A percentile compares a stretch with the other conserved stretches of the same genome.
These are phyloP conservation scores for Cheilosia grossa DNA, from an alignment of 2,888 invertebrate species.

Conservation along the genomic window DNA sequence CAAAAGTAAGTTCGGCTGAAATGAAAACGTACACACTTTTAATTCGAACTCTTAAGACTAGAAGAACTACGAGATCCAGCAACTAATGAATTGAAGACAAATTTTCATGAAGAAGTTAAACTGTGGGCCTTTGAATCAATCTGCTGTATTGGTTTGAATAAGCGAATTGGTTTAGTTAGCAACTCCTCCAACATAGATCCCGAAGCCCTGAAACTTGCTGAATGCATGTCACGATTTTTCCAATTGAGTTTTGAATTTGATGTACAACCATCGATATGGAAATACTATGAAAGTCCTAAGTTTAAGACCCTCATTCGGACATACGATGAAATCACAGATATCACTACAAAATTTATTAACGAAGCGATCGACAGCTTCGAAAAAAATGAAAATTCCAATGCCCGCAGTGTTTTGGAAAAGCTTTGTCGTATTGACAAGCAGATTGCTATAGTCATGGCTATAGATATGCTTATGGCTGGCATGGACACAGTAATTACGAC, in stretches of 20 bases:
- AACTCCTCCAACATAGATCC: slow-evolving; percentile 76
- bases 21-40: neutral
- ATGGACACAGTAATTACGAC: slow-evolving; percentile 87
- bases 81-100: slow-evolving; percentile 76
- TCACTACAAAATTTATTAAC: slow-evolving; percentile 81
- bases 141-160: slow-evolving; percentile 82
- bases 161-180: slow-evolving; percentile 78
- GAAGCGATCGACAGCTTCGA: slow-evolving; percentile 79
- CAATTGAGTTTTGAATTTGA: slow-evolving; percentile 79
- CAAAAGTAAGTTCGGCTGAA: slow-evolving; percentile 75
- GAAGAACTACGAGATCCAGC: slow-evolving; percentile 76
- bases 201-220: slow-evolving; percentile 76
- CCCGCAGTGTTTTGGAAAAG: slow-evolving; percentile 86
- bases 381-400: slow-evolving; percentile 18
- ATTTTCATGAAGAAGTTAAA: slow-evolving; percentile 84
- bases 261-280: slow-evolving; percentile 80
- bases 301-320: slow-evolving; percentile 79
- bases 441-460: slow-evolving; percentile 87
- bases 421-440: slow-evolving; percentile 86
- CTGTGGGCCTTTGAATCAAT: slow-evolving; percentile 86
- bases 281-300: slow-evolving; percentile 78
- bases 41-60: slow-evolving; percentile 74
- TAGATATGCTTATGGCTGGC: slow-evolving; percentile 89
- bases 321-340: slow-evolving; percentile 79
- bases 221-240: slow-evolving; percentile 78